Conservation (phyloP, 1,140 invertebrate genomes). For the Drosophila tropicalis region DNA sequence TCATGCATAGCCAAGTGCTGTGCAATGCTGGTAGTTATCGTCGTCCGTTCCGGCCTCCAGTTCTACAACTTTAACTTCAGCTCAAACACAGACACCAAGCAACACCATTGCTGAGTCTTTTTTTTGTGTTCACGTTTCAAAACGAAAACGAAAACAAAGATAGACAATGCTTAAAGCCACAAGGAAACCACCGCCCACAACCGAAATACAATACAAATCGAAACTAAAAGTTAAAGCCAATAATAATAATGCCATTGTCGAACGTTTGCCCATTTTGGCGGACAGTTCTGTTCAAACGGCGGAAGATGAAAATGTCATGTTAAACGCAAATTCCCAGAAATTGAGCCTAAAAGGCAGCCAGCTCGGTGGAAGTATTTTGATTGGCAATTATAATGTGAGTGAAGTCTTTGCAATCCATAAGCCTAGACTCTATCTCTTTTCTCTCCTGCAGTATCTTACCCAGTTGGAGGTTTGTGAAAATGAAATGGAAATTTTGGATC, state of each 20-base stretch:
- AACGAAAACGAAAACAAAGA: constrained; percentile 33
- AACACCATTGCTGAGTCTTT: constrained; percentile 2
- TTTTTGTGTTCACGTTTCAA: not conserved
- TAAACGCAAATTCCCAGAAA: constrained; percentile 85
- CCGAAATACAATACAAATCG: constrained; percentile 67
- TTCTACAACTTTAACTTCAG: constrained; percentile 16
- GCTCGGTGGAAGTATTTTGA: constrained; percentile 91
- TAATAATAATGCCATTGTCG: constrained; percentile 21
- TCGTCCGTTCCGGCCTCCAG: constrained; percentile 32
- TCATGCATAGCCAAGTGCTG: constrained; percentile 60
- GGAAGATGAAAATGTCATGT: constrained; percentile 3
- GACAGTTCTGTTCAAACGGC: constrained; percentile 11
- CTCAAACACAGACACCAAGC: constrained; percentile 24
- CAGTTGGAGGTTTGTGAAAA: constrained; percentile 92
- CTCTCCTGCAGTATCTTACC: constrained; percentile 86
- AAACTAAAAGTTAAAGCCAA: constrained; percentile 69
- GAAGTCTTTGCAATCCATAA: not conserved
- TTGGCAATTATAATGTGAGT: constrained; percentile 92
- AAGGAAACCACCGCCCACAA: constrained; percentile 53
- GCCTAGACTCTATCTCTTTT: not conserved
- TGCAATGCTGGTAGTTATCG: constrained; percentile 42
- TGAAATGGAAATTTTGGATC: constrained; percentile 89
- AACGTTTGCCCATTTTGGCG: constrained; percentile 33
- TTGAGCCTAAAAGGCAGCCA: constrained; percentile 90
- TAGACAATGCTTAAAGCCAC: constrained; percentile 77